Base-by-base conservation (phyloP, 2,888 invertebrate species). In the Acleris cristana region DNA sequence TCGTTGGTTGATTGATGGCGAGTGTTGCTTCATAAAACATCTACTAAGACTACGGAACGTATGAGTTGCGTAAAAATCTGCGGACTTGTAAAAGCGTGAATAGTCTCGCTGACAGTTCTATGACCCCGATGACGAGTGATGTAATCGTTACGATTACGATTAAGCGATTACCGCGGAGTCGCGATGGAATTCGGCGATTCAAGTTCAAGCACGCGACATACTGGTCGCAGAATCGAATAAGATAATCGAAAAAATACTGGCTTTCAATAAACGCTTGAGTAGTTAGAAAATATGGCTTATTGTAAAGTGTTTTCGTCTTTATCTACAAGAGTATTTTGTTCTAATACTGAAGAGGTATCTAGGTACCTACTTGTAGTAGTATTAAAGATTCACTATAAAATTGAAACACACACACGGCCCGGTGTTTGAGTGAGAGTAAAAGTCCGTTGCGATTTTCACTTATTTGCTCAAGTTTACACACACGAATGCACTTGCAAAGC, bases 1-100 rank as follows among this genome's bases (percentile, higher is more conserved):
- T 60, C 23, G 64, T 57, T 58, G 63, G 52, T 19, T 57, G 68
- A 64, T 69, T 34, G 68, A 64, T 69, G 68, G 60, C 5, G 19
- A 26, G 49, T 45, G 48, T 57, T 64, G 64, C 64, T 23, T 51
- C 64, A 64, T 45, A 57, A 52, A 61, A 62, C 61, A 66, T 61
- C 56, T 51, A 45, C 56, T 51, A 45, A 55, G 64, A 60, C 59
- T 51, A 30, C 59, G 52, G 49, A 49, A 55, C 49, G 30, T 44
- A 34, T 40, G 26, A 53, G 58, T 67, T 67, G 64, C 64, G 64
- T 59, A 67, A 67, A 62, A 40, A 48, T 58, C 48, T 48, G 58
- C 54, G 54, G 60, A 55, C 65, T n/a, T 54, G 45, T 54, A 61
- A 60, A 61, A 57, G 56, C 65, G 57, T 45, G 51, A 52, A 60